phyloP scores from a whole-genome alignment of 1,140 invertebrate species.

The Penaeus vannamei region DNA sequence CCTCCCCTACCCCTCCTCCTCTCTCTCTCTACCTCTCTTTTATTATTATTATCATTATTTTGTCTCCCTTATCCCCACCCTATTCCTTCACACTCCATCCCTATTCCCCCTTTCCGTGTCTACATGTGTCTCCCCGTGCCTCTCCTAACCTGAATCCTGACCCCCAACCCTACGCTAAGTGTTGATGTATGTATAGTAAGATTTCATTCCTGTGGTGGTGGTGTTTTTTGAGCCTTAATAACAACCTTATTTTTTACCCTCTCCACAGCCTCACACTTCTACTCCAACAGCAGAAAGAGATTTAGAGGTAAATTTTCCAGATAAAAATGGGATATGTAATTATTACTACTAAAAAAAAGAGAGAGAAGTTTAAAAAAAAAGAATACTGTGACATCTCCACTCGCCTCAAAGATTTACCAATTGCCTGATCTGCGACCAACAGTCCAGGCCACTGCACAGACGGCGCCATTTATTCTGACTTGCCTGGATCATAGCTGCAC shows the following conservation, averaged over 20 bases:
- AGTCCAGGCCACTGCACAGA: too few relatives aligned
- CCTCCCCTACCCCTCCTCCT: neutral
- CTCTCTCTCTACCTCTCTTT: neutral
- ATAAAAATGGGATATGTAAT: constrained; percentile 37
- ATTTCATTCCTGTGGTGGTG: constrained; percentile 59
- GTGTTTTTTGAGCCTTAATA: constrained; percentile 40
- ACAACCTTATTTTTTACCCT: constrained; percentile 61
- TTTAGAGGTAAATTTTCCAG: constrained; percentile 63
- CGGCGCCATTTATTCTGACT: too few relatives aligned
- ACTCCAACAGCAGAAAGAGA: constrained; percentile 61
- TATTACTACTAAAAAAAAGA: constrained; percentile 1
- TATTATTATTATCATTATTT: neutral
- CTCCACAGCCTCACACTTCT: constrained; percentile 64
- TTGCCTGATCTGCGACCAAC: too few relatives aligned
- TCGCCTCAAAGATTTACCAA: too few relatives aligned
- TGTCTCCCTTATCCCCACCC: neutral
- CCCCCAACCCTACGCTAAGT: neutral
- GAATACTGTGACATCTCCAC: too few relatives aligned
- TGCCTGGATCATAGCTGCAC: too few relatives aligned
- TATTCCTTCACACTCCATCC: neutral
- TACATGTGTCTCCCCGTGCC: constrained; percentile 1
- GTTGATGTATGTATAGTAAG: constrained; percentile 42
- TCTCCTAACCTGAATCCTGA: neutral
- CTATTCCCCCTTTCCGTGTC: neutral
- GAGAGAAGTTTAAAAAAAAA: too few relatives aligned